Evolutionary conservation across 2,888 invertebrate genomes (phyloP), one percentile per base, ranked within the genome.

Genomic region (Bimastos eiseni): DNA sequence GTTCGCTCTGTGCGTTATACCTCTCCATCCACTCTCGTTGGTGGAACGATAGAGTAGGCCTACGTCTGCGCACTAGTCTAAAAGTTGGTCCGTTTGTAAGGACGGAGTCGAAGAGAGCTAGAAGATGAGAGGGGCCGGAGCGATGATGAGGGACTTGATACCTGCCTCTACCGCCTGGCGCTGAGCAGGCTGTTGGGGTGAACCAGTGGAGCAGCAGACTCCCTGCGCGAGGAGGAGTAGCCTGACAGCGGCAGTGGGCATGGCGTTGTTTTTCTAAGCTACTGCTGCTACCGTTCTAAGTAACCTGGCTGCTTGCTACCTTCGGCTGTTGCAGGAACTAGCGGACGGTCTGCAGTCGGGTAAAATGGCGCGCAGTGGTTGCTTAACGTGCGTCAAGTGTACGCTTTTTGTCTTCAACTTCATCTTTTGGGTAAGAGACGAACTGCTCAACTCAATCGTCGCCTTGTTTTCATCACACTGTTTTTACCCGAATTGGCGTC

Each of bases 361-460:
- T 30, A 86, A 86, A 34, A 86, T 86, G 86, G 86, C 86, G 86
- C 86, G 21, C 34, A 86, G 34, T 37, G 86, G 86, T 36, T 86
- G 86, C 24, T 86, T 24, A 6, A 86, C 36, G 37, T 37, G 86
- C 86, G 37, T 34, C 17, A 86, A 86, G 86, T 86, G 36, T 86
- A 37, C 37, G 17, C 17, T 86, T 34, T 86, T 34, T 17, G 36
- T 86, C n/a, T 86, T 86, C 36, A 86, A 86, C 86, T 34, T 86
- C 86, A 36, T 86, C 34, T 86, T 86, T 33, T 86, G 86, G 86
- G 86, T 86, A 86, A 86, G 86, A 86, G 34, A n/a, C 70, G 11
- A 13, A 49, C 2, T 21, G 44, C 44, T 44, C 44, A 70, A 0
- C 70, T 70, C 70, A n/a, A 30, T 70, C 70, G 70, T 70, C 70